Evolutionary conservation across 2,113 vertebrate species (phyloP), one percentile per base, ranked within the genome.

Genomic region (Pelusios castaneus): DNA sequence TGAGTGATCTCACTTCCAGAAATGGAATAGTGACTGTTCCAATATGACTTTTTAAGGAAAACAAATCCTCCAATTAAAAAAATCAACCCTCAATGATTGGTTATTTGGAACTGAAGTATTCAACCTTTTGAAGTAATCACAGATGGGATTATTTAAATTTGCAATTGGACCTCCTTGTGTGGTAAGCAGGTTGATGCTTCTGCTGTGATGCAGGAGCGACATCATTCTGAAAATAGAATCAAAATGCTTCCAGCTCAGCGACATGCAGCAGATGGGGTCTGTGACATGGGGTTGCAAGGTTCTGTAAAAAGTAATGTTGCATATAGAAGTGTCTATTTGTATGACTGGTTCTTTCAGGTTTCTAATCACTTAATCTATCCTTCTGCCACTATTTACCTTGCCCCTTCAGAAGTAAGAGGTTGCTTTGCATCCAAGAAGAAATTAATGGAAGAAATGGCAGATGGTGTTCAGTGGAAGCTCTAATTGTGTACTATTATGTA

Each of bases 341-440:
- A 95, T 98, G 96, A 98, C 91, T 96, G 88, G 92, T 93, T 97
- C 96, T 97, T 97, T 98, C 97, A 98, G 98, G 98, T 98, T 98
- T 98, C 97, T 98, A 98, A 97, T 63, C 93, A 92, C 95, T 97
- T 97, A 94, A 98, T 94, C 88, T 80, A 31, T 95, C 97, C 96
- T 97, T 98, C 96, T 96, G 94, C 96, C 95, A 94, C 77, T 97
- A 82, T 97, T 97, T 97, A 91, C 93, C 92, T 88, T 97, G 85
- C 92, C 91, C 90, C 60, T 89, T 84, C 76, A 95, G 93, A 97
- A 98, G 91, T 98, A 97, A 97, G 96, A 95, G 97, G 97, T 84
- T 98, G 95, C 94, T 79, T 96, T 97, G 96, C 96, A 97, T 97
- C 87, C 97, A 91, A 97, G 92, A 97, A 93, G 95, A 96, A 97